A percentile compares a stretch with the other conserved stretches of the same genome.
Evolutionary conservation across 1,140 invertebrate genomes (phyloP).

Genomic region (Pogonomyrmex californicus): DNA sequence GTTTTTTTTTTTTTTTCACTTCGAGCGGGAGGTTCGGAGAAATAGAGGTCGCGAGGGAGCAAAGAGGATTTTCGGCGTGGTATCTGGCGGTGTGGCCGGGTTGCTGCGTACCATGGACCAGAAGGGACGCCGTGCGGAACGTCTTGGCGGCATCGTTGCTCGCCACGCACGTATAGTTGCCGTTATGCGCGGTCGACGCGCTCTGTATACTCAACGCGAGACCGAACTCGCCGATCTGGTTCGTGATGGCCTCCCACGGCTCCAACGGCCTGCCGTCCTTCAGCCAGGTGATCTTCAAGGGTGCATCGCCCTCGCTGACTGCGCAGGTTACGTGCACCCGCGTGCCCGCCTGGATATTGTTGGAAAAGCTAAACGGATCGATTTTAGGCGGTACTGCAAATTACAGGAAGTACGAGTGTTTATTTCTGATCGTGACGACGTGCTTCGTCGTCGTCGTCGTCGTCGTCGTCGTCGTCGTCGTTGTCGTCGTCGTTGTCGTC

Average conservation of each 20-base stretch:
- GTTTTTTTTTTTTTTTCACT: background rate
- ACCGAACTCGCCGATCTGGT: slow-evolving; percentile 86
- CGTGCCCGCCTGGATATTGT: slow-evolving; percentile 87
- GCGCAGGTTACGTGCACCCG: slow-evolving; percentile 89
- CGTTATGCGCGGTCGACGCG: slow-evolving; percentile 90
- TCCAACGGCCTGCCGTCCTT: slow-evolving; percentile 87
- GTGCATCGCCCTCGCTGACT: slow-evolving; percentile 90
- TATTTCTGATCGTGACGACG: slow-evolving; percentile 56
- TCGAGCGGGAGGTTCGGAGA: background rate
- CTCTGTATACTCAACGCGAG: slow-evolving; percentile 85
- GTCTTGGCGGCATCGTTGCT: slow-evolving; percentile 93
- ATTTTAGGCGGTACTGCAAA: slow-evolving; percentile 89
- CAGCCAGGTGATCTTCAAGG: slow-evolving; percentile 90
- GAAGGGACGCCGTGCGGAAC: slow-evolving; percentile 84
- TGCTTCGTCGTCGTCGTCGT: background rate
- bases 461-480: background rate
- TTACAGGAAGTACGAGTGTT: slow-evolving; percentile 76
- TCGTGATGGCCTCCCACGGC: slow-evolving; percentile 79
- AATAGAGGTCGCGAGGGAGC: background rate
- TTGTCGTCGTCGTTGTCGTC: background rate
- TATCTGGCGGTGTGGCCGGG: slow-evolving; percentile 3
- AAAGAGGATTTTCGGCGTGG: background rate
- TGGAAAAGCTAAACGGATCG: slow-evolving; percentile 88
- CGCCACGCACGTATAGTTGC: slow-evolving; percentile 96
- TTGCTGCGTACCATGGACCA: slow-evolving; percentile 86